A percentile compares a stretch with the other conserved stretches of the same genome.
phyloP scores from a whole-genome alignment of 2,797 vertebrate genomes.

The Takifugu rubripes region DNA sequence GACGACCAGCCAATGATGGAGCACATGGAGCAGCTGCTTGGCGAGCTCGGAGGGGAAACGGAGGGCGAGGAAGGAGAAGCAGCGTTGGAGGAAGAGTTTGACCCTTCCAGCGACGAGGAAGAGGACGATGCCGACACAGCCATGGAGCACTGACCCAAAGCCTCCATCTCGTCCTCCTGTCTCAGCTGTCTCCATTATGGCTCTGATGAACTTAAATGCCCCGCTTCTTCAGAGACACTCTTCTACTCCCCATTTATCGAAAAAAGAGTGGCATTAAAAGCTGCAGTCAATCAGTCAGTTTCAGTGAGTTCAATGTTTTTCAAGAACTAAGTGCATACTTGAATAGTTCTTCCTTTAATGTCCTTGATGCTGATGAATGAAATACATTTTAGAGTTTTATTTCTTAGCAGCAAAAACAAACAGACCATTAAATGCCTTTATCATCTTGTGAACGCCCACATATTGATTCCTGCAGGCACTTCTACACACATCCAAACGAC shows the following conservation, averaged over 20 bases:
- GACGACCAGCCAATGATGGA: constrained; percentile 76
- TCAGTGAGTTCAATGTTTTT: constrained; percentile 42
- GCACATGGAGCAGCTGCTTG: constrained; percentile 76
- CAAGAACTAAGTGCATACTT: constrained; percentile 43
- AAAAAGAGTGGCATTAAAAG: constrained; percentile 48
- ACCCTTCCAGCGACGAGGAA: constrained; percentile 74
- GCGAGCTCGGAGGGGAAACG: constrained; percentile 71
- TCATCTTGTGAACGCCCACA: constrained; percentile 23
- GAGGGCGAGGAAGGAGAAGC: constrained; percentile 57
- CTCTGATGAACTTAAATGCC: constrained; percentile 16
- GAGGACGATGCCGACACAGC: constrained; percentile 53
- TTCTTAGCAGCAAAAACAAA: constrained; percentile 36
- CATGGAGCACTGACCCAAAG: constrained; percentile 60
- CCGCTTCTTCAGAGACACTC: constrained; percentile 42
- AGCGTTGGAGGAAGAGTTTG: constrained; percentile 65
- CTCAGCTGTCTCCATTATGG: constrained; percentile 3
- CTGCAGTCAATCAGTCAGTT: constrained; percentile 31
- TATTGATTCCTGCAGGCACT: constrained; percentile 16
- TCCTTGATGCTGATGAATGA: constrained; percentile 47
- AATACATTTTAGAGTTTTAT: constrained; percentile 48
- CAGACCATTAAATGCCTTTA: constrained; percentile 33
- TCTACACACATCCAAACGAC: constrained; percentile 5
- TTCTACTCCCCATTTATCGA: constrained; percentile 26
- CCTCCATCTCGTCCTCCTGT: no score
- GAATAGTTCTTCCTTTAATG: constrained; percentile 44